Conservation (phyloP, 1,140 invertebrate species). For the Scaptomyza hsui region DNA sequence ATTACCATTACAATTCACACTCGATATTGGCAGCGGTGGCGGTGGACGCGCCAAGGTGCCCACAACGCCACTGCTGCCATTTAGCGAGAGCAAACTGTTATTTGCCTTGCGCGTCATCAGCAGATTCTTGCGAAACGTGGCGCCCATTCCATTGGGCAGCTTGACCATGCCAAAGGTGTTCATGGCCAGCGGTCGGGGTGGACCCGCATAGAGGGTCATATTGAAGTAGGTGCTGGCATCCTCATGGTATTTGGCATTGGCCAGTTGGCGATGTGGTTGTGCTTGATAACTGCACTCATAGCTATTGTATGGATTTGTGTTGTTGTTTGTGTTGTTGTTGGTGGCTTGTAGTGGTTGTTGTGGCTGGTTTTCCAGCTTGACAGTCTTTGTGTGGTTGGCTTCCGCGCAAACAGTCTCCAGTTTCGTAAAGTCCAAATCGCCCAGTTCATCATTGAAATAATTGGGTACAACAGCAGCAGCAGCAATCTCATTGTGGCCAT, state of each 20-base stretch:
- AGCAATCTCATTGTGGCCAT: neutral
- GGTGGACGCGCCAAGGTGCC: constrained; percentile 61
- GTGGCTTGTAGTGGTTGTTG: constrained; percentile 37
- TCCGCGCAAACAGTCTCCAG: constrained; percentile 71
- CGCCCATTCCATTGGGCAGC: constrained; percentile 69
- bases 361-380: constrained; percentile 67
- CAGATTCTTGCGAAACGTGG: constrained; percentile 73
- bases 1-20: constrained; percentile 52
- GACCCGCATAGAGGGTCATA: constrained; percentile 67
- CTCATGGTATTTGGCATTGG: constrained; percentile 70
- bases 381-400: constrained; percentile 71
- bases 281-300: constrained; percentile 11
- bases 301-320: constrained; percentile 18
- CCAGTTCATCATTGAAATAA: constrained; percentile 56
- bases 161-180: constrained; percentile 77
- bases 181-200: constrained; percentile 74
- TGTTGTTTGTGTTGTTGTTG: constrained; percentile 33
- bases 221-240: constrained; percentile 66
- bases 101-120: constrained; percentile 73
- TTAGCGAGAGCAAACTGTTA: constrained; percentile 64
- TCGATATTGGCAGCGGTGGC: constrained; percentile 35
- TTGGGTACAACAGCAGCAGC: constrained; percentile 17
- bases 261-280: constrained; percentile 55
- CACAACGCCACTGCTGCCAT: constrained; percentile 62
- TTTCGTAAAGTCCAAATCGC: constrained; percentile 71